Evolutionary conservation across 2,888 invertebrate genomes (phyloP), one percentile per base, ranked within the genome.

Genomic region (Diaperis boleti): DNA sequence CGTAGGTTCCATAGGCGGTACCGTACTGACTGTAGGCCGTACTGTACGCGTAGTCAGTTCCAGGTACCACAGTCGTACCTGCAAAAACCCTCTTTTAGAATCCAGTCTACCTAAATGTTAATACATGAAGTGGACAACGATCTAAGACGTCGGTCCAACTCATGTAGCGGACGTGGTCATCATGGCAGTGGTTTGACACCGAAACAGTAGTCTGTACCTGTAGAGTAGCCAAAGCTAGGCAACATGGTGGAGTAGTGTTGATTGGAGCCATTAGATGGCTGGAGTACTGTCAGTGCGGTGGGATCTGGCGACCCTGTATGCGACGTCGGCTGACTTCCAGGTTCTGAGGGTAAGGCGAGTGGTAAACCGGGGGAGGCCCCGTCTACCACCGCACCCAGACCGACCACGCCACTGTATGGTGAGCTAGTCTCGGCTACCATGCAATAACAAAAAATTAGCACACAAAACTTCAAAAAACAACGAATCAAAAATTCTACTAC

Each of bases 21-120:
- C 91, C 89, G 80, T 92, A 92, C 78, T 92, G 88, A 72, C 87
- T 85, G 85, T 94, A 94, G 69, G 88, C 87, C 59, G 90, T 87
- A 77, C 87, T 89, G 78, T 91, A 91, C 26, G 89, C 85, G 78
- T 91, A 91, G 76, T 91, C 90, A 56, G 87, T 80, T 31, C 84
- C 85, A 42, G 87, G 85, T 55, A 87, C 86, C 55, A 87, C 87
- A 18, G 86, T 83, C 59, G 87, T 86, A 65, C 88, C 87, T 71
- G 88, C 88, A 89, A 78, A 31, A 80, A 82, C 49, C 47, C 1
- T 3, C 2, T 26, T n/a, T 26, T 26, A 26, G 26, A 6, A 26
- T 26, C n/a, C n/a, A 22, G 33, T 33, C 7, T 41, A n/a, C 1
- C 17, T 15, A 1, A 41, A 5, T 1, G 10, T 13, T 15, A 3